Percentiles rank a stretch among this genome's conserved stretches.
Evolutionary conservation across 2,797 vertebrate genomes (phyloP).

Genomic region (Fistularia tabacaria): DNA sequence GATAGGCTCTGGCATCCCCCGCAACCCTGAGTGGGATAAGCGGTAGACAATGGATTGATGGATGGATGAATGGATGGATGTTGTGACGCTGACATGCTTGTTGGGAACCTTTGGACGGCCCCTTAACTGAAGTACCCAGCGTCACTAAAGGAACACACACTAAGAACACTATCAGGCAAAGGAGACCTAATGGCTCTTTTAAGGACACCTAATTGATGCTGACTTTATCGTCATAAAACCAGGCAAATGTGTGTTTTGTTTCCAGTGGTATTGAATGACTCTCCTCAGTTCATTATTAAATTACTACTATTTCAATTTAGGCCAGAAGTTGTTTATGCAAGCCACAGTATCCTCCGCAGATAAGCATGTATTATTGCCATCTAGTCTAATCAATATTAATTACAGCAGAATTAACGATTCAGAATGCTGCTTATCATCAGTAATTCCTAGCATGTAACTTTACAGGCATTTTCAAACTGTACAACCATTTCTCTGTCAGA

Average conservation of each 20-base stretch:
- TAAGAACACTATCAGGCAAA: constrained; percentile 37
- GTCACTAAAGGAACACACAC: constrained; percentile 41
- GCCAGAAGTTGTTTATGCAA: constrained; percentile 37
- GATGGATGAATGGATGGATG: no score
- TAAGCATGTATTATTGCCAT: constrained; percentile 34
- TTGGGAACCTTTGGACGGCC: constrained; percentile 29
- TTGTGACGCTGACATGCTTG: constrained; percentile 10
- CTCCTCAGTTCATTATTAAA: constrained; percentile 25
- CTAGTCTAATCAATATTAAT: constrained; percentile 64
- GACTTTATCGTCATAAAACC: constrained; percentile 23
- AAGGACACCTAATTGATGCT: constrained; percentile 21
- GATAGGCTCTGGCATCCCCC: no score
- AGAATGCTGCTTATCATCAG: constrained; percentile 29
- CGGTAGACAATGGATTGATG: no score
- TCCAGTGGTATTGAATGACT: constrained; percentile 12
- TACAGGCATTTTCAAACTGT: constrained; percentile 16
- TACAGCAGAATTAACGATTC: constrained; percentile 40
- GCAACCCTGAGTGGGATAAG: no score
- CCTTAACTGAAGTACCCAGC: constrained; percentile 38
- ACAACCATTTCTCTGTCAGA: constrained; percentile 23
- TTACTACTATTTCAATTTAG: constrained; percentile 39
- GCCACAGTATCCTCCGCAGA: constrained; percentile 38
- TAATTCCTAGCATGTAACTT: constrained; percentile 17
- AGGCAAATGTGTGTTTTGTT: constrained; percentile 3
- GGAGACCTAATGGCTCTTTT: neutral